Conservation (phyloP, 2,888 invertebrate species). For the Agrypnus murinus region DNA sequence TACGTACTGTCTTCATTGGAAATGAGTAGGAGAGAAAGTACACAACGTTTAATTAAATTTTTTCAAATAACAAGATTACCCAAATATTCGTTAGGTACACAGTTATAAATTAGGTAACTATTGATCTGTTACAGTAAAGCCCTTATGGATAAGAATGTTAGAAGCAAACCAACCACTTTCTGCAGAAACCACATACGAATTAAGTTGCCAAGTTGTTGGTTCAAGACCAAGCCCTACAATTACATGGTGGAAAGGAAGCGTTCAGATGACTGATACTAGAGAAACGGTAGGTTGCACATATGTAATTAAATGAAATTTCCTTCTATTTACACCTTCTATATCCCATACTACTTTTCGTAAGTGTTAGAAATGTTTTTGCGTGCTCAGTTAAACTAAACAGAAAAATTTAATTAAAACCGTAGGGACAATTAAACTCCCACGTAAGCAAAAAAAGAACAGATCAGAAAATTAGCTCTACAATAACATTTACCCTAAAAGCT, state of each 20-base stretch:
- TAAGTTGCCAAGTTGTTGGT: slow-evolving; percentile 83
- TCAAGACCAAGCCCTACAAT: slow-evolving; percentile 83
- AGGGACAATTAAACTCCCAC: too few species aligned
- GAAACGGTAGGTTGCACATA: slow-evolving; percentile 76
- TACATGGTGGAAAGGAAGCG: slow-evolving; percentile 85
- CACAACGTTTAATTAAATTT: too few species aligned
- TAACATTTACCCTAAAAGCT: slow-evolving; percentile 14
- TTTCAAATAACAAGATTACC: background rate
- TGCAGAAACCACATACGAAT: slow-evolving; percentile 81
- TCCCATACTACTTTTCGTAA: too few species aligned
- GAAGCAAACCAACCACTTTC: slow-evolving; percentile 83
- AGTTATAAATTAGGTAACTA: background rate
- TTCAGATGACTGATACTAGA: slow-evolving; percentile 78
- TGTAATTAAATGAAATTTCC: background rate
- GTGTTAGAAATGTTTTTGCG: too few species aligned
- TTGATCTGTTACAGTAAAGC: slow-evolving; percentile 77
- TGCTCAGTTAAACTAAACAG: too few species aligned
- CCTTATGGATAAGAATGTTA: slow-evolving; percentile 80
- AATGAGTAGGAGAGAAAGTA: too few species aligned
- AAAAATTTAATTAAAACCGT: too few species aligned
- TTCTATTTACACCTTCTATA: too few species aligned
- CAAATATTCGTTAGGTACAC: background rate
- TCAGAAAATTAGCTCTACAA: background rate
- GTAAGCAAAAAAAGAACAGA: too few species aligned
- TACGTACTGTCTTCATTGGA: too few species aligned